Evolutionary conservation across 2,888 invertebrate genomes (phyloP), one percentile per base, ranked within the genome.

Genomic region (Orchestes rusci): DNA sequence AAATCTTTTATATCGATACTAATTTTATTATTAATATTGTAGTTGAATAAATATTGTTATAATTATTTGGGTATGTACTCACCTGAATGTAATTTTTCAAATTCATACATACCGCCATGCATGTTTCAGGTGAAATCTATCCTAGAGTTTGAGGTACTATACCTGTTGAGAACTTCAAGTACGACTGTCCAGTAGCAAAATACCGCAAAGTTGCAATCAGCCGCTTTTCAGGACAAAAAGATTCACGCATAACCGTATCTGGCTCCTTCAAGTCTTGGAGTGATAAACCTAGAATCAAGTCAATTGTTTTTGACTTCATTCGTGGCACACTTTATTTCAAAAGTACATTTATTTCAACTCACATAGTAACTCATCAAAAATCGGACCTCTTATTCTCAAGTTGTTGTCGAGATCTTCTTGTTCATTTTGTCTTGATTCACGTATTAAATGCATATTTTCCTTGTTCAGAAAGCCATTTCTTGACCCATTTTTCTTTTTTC

Each of bases 91-190:
- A 34, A 8, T 34, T n/a, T 18, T 18, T 17, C 18, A 34, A 34
- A n/a, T 4, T n/a, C 8, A 5, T 18, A 34, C n/a, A 34, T 34
- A 34, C 18, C 16, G n/a, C 34, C 18, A 3, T 34, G 12, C 34
- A 34, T 8, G 19, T 34, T 34, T 34, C 34, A 17, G 34, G 34
- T 18, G 18, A 17, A 4, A 34, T 34, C 4, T n/a, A 34, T 34
- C 34, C 34, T 4, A 34, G 10, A 16, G 34, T 10, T 34, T 32
- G 33, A 33, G 33, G 33, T 2, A 16, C 15, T 33, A 33, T 33
- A 16, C 4, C 32, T 3, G 32, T 23, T 23, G 23, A 23, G 23
- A 23, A 23, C 23, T 23, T 23, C 10, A 23, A 10, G 10, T 23
- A 23, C 10, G 23, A 23, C 23, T 23, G 23, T 23, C 23, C 23